Evolutionary conservation across 2,888 invertebrate species (phyloP), one percentile per base, ranked within the genome.

Genomic region (Amphipoea oculea): DNA sequence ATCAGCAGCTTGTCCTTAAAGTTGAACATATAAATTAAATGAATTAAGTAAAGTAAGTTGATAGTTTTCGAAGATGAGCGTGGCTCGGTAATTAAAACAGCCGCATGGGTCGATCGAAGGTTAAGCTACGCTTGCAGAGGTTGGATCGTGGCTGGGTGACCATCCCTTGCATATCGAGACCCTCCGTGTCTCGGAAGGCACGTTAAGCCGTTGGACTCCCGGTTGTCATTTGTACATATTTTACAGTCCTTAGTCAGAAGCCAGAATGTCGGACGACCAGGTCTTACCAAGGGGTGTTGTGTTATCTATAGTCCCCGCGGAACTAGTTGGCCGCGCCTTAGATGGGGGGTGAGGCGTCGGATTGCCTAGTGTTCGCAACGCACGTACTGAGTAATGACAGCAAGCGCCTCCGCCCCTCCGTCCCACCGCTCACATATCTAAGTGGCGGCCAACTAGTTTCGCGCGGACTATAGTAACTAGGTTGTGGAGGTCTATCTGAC

Each of bases 21-120:
- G 36, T 78, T 42, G 69, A 51, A 12, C 62, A 45, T 51, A 54
- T 66, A 66, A 45, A 66, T 48, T 48, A 14, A 51, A 42, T 40
- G 12, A n/a, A 40, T 40, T 62, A 36, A 65, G 45, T 45, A 45
- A 45, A 45, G 51, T 68, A 42, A 54, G 20, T 54, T 42, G 5
- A 69, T 69, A 51, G 12, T 73, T 20, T 68, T 48, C 45, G 4
- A 17, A 20, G 11, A 40, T 40, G 6, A 23, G 23, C 12, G 9
- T n/a, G 42, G 9, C 23, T 66, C 9, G 14, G 17, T 20, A 7
- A 20, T 63, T 17, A 42, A 29, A 29, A 29, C 11, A 48, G 20
- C 12, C 4, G 48, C 45, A 29, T 6, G 0, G 20, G 20, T 36
- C 14, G 29, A 23, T 51, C 7, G 7, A 36, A 36, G 12, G 48